A percentile compares a stretch with the other conserved stretches of the same genome.
These are phyloP conservation scores for Listronotus oregonensis DNA, from an alignment of 1,140 invertebrate species.

Conservation along the genomic window DNA sequence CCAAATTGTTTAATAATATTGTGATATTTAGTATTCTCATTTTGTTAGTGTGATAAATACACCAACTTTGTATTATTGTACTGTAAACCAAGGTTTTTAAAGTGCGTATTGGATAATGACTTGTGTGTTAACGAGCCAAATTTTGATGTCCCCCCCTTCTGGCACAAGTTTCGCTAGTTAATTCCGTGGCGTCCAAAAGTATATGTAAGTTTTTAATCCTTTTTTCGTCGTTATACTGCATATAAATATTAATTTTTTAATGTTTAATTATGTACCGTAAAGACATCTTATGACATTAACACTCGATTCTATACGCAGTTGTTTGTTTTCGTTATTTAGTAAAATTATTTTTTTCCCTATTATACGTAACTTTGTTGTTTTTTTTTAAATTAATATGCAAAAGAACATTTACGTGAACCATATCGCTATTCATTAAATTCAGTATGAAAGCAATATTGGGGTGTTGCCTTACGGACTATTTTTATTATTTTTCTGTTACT, in stretches of 20 bases:
- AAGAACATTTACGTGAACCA: too few species aligned
- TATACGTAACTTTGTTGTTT: too few species aligned
- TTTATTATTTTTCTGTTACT: conserved; percentile 9
- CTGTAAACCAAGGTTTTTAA: conserved; percentile 17
- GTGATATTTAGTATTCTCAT: conserved; percentile 57
- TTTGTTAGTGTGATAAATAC: conserved; percentile 49
- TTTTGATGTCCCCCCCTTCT: conserved; percentile 44
- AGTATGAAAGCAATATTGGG: background rate
- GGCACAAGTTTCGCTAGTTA: conserved; percentile 44
- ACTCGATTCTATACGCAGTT: too few species aligned
- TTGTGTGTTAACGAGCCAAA: conserved; percentile 42
- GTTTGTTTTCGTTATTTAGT: too few species aligned
- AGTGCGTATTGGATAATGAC: conserved; percentile 45
- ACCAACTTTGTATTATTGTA: conserved; percentile 40
- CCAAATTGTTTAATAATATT: conserved; percentile 55
- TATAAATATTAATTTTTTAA: too few species aligned
- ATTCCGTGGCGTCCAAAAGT: conserved; percentile 50
- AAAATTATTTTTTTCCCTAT: too few species aligned
- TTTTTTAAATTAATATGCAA: too few species aligned
- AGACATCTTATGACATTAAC: too few species aligned
- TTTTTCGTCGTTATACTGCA: too few species aligned
- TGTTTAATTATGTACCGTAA: too few species aligned
- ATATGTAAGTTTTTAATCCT: conserved; percentile 42
- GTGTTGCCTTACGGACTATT: conserved; percentile 3
- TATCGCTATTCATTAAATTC: too few species aligned